Base-by-base conservation (phyloP, 1,140 invertebrate species). In the Ceratina calcarata region DNA sequence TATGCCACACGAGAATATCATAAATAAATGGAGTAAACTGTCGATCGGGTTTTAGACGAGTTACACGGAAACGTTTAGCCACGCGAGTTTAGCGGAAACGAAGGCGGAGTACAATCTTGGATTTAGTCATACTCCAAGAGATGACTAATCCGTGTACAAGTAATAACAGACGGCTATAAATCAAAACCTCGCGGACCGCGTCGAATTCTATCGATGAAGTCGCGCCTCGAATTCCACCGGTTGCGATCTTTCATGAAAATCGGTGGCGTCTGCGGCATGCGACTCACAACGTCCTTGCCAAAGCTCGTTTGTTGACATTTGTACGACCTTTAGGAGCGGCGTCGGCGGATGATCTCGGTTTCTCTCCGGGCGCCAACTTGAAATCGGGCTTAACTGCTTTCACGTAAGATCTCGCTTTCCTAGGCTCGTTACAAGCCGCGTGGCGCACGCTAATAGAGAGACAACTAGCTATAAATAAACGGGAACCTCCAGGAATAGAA, bases 391-490 rank as follows among this genome's bases (percentile, higher is more conserved):
- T 86, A 83, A 86, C 84, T 27, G 84, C 85, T 86, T 86, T 86
- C 85, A 81, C 85, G 85, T 86, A 86, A 86, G 81, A 86, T 83
- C 81, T 86, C 84, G 81, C 85, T 87, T 86, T 86, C 85, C 74
- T 86, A 75, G 58, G 84, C 60, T 55, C 81, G 77, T 85, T 86
- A 75, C 72, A 74, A 16, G 53, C 61, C 60, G 75, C 67, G 72
- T 61, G 64, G 32, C 27, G 13, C 57, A 18, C 74, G 64, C 68
- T 61, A 75, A 82, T 76, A 68, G 73, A 85, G 69, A 79, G 78
- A 83, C 74, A 78, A 20, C 64, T 66, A 51, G 87, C 89, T 92
- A 92, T 92, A 90, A 92, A 92, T 92, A 92, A 73, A 49, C 66
- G 51, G 57, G 69, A 72, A 77, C 76, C 72, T 88, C 87, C 89